Percentiles rank a stretch among this genome's conserved stretches.
Evolutionary conservation across 2,113 vertebrate species (phyloP).

Genomic region (Arenaria interpres): DNA sequence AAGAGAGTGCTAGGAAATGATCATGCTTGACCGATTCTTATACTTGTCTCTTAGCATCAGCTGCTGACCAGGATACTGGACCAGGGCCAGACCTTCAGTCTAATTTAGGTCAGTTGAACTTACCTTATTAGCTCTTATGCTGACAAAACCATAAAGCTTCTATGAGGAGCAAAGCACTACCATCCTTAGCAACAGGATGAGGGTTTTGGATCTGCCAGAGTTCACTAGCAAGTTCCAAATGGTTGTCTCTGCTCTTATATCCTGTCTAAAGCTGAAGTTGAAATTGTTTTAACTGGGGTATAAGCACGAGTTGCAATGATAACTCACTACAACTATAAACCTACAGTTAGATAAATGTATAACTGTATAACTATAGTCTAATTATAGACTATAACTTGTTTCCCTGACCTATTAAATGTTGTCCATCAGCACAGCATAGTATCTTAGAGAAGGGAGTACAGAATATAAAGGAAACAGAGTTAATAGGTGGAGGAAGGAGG

Average conservation of each 20-base stretch:
- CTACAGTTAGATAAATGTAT: neutral
- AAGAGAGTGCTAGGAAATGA: neutral
- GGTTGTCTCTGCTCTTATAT: neutral
- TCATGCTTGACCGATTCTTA: neutral
- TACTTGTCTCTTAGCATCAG: neutral
- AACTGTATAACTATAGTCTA: neutral
- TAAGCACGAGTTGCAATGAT: neutral
- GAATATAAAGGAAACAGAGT: neutral
- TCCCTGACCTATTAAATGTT: neutral
- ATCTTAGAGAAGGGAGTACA: neutral
- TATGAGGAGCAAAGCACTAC: neutral
- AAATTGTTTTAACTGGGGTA: neutral
- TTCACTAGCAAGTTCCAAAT: neutral
- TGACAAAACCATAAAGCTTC: neutral
- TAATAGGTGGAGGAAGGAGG: neutral
- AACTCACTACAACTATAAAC: neutral
- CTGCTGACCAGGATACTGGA: neutral
- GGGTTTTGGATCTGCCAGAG: neutral
- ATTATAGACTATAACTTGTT: neutral
- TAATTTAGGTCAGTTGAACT: neutral
- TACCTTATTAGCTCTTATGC: neutral
- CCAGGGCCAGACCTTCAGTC: neutral
- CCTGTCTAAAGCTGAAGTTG: neutral
- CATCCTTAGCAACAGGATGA: rapidly evolving
- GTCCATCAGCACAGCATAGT: neutral